Evolutionary conservation across 2,113 vertebrate species (phyloP).

Genomic region (Genyomyrus donnyi): DNA sequence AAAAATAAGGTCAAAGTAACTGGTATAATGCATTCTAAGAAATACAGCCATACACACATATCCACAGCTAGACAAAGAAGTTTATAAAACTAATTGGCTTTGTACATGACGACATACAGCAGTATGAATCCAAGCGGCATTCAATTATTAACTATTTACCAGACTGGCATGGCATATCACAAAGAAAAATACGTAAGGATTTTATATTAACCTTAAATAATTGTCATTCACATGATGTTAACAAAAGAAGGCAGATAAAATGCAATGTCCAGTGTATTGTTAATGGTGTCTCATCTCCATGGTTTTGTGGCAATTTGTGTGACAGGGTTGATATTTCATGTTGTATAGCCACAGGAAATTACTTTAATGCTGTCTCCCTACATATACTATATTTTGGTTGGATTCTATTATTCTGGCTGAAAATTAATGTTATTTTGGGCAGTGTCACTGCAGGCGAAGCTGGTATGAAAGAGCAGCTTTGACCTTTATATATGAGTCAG

Average conservation of each 20-base stretch:
- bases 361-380: not conserved
- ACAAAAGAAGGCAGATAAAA: not conserved
- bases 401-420: not conserved
- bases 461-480: not conserved
- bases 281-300: not conserved
- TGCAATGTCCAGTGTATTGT: not conserved
- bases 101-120: not conserved
- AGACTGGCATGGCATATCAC: not conserved
- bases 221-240: not conserved
- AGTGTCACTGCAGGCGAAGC: not conserved
- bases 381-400: not conserved
- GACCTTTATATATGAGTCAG: not conserved
- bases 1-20: too few relatives aligned
- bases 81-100: not conserved
- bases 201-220: not conserved
- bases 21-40: too few relatives aligned
- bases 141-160: not conserved
- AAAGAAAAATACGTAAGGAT: not conserved
- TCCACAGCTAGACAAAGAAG: not conserved
- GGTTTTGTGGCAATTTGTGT: not conserved
- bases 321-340: not conserved
- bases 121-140: not conserved
- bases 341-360: not conserved
- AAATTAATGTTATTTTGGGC: not conserved
- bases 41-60: not conserved